Percentiles rank a stretch among this genome's conserved stretches.
Evolutionary conservation across 2,797 vertebrate genomes (phyloP).

Genomic region (Acipenser ruthenus): DNA sequence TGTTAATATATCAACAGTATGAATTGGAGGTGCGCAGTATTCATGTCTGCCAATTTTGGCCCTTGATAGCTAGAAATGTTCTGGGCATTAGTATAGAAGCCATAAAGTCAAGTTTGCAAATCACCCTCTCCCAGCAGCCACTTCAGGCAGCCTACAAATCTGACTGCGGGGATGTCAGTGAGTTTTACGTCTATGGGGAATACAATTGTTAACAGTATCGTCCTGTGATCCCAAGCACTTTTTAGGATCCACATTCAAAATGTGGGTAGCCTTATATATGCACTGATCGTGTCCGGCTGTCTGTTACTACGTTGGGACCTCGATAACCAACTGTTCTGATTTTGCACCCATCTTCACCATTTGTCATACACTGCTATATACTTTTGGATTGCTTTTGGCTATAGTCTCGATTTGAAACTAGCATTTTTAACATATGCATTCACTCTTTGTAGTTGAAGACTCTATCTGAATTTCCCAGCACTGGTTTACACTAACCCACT

Average conservation of each 20-base stretch:
- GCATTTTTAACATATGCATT: background rate
- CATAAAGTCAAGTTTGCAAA: too few relatives aligned
- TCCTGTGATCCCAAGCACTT: background rate
- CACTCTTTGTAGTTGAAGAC: background rate
- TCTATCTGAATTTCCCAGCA: too few relatives aligned
- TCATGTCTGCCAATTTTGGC: too few relatives aligned
- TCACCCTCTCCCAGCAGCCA: too few relatives aligned
- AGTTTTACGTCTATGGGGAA: too few relatives aligned
- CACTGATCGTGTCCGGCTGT: background rate
- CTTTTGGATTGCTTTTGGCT: background rate
- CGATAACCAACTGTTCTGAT: background rate
- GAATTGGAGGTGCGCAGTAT: too few relatives aligned
- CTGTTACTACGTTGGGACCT: background rate
- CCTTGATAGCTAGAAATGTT: too few relatives aligned
- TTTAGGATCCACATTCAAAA: background rate
- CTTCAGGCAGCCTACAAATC: too few relatives aligned
- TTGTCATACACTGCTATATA: background rate
- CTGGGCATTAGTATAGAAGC: too few relatives aligned
- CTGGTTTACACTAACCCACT: too few relatives aligned
- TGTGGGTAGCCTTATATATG: background rate
- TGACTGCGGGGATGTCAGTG: too few relatives aligned
- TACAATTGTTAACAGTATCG: background rate
- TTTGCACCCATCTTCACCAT: background rate
- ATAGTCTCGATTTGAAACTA: background rate
- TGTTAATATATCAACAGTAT: too few relatives aligned